These are phyloP conservation scores for Coremacera marginata DNA, from an alignment of 2,888 invertebrate genomes.

Conservation along the genomic window DNA sequence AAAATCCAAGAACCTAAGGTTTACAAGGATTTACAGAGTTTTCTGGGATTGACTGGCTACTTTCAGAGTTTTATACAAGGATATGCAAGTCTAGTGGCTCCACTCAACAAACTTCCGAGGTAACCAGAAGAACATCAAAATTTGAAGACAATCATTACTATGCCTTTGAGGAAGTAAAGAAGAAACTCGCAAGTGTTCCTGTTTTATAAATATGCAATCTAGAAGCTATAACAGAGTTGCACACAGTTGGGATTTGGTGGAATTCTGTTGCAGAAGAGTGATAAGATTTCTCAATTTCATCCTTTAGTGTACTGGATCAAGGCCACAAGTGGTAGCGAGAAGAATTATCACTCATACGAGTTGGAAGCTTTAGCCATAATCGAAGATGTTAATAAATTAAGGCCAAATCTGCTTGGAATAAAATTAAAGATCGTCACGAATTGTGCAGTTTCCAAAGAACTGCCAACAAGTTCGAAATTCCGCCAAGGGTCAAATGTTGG, in stretches of 20 bases:
- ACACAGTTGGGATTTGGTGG: not conserved
- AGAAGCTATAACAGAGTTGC: not conserved
- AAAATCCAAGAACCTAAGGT: too few relatives aligned
- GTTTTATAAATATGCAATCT: constrained; percentile 1
- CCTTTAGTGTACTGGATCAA: constrained; percentile 37
- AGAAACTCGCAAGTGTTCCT: too few relatives aligned
- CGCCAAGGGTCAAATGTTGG: constrained; percentile 42
- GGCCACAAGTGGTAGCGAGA: too few relatives aligned
- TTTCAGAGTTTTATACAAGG: too few relatives aligned
- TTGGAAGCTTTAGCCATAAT: constrained; percentile 49
- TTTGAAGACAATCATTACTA: too few relatives aligned
- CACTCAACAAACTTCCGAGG: too few relatives aligned
- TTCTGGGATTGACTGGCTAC: too few relatives aligned
- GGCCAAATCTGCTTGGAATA: constrained; percentile 49
- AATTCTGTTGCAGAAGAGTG: not conserved
- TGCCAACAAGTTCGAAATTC: constrained; percentile 38
- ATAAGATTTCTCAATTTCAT: constrained; percentile 30
- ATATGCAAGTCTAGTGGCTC: too few relatives aligned
- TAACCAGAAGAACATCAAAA: too few relatives aligned
- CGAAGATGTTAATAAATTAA: constrained; percentile 50
- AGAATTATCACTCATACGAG: too few relatives aligned
- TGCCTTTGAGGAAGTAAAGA: too few relatives aligned
- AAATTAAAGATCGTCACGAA: constrained; percentile 39
- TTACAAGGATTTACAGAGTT: too few relatives aligned
- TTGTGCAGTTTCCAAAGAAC: constrained; percentile 41